These are phyloP conservation scores for Euspilapteryx auroguttella DNA, from an alignment of 2,888 invertebrate species.

Conservation along the genomic window DNA sequence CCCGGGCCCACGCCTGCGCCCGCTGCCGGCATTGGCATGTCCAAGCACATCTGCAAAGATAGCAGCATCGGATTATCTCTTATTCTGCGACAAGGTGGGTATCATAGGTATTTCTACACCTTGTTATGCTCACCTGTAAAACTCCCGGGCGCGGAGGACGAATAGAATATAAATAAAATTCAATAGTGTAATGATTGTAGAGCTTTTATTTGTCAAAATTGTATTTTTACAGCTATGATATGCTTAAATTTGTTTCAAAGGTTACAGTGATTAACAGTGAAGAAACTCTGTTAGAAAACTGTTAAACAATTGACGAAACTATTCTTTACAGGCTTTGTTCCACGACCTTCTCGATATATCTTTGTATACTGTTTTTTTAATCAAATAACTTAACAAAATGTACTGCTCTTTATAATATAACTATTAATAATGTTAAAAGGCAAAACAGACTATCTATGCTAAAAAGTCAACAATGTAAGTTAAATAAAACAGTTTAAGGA, in stretches of 20 bases:
- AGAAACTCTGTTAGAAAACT: slow-evolving; percentile 37
- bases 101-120: too few species aligned
- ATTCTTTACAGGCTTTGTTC: slow-evolving; percentile 32
- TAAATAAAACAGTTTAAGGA: slow-evolving; percentile 54
- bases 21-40: slow-evolving; percentile 35
- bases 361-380: slow-evolving; percentile 19
- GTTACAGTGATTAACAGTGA: slow-evolving; percentile 64
- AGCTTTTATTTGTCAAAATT: slow-evolving; percentile 82
- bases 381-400: slow-evolving; percentile 36
- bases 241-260: slow-evolving; percentile 81
- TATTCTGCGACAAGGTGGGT: too few species aligned
- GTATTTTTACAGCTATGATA: slow-evolving; percentile 90
- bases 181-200: slow-evolving; percentile 65
- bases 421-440: slow-evolving; percentile 52
- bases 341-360: slow-evolving; percentile 36
- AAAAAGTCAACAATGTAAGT: slow-evolving; percentile 58
- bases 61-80: too few species aligned
- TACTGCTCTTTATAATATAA: slow-evolving; percentile 49
- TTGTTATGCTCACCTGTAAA: too few species aligned
- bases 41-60: slow-evolving; percentile 48
- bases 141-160: too few species aligned
- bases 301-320: slow-evolving; percentile 53
- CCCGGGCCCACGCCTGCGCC: slow-evolving; percentile 25
- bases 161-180: slow-evolving; percentile 24
- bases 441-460: slow-evolving; percentile 58